Evolutionary conservation across 2,113 vertebrate genomes (phyloP).

Genomic region (Bostrychus sinensis): DNA sequence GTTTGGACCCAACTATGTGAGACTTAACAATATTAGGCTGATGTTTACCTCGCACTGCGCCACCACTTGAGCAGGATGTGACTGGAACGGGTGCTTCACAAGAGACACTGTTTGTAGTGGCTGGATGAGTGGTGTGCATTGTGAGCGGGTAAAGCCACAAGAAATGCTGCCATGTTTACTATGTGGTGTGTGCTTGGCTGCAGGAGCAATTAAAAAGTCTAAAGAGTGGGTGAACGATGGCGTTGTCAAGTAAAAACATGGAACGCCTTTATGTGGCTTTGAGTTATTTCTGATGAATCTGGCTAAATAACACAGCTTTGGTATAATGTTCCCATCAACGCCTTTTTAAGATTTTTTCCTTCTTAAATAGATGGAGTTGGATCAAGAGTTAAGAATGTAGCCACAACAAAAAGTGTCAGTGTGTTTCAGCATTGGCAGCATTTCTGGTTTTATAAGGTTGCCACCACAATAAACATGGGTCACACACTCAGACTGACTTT

Average conservation of each 20-base stretch:
- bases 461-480: not conserved
- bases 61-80: no score
- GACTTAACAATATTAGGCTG: constrained; percentile 6
- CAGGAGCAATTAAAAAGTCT: constrained; percentile 49
- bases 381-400: not conserved
- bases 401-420: constrained; percentile 2
- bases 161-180: constrained; percentile 22
- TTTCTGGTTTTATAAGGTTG: not conserved
- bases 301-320: constrained; percentile 40
- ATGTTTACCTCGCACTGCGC: constrained; percentile 14
- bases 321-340: not conserved
- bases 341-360: constrained; percentile 13
- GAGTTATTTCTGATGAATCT: constrained; percentile 39
- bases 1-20: constrained; percentile 18
- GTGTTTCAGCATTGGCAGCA: not conserved
- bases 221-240: constrained; percentile 20
- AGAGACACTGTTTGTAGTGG: not conserved
- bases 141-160: not conserved
- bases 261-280: constrained; percentile 39
- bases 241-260: constrained; percentile 28
- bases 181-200: constrained; percentile 31
- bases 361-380: not conserved
- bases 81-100: constrained; percentile 20
- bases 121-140: constrained; percentile 18
- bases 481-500: no score